Base-by-base conservation (phyloP, 2,888 invertebrate species). In the Romanomermis culicivorax region DNA sequence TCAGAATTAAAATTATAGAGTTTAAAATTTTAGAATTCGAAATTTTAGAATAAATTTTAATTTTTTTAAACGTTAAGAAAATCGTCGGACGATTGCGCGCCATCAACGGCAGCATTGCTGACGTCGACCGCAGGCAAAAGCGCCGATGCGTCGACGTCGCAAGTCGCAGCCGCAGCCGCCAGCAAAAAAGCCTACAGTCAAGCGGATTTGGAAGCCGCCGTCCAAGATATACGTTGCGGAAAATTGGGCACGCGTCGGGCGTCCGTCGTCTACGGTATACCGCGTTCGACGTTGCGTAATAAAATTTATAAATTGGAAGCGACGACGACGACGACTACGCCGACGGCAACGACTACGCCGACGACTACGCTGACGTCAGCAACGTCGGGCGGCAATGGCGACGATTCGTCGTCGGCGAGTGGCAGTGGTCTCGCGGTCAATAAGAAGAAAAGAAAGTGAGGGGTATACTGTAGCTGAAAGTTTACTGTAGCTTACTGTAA, bases 201-300 rank as follows among this genome's bases (percentile, higher is more conserved):
- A 17, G 36, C 87, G 64, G 91, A 93, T 71, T 78, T 95, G 45
- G 83, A 84, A 67, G 82, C 82, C 42, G 93, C 93, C n/a, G 78
- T 95, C 56, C 78, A 83, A 57, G 93, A 91, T 72, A 88, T 93
- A 68, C 83, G 86, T 71, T 82, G 82, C 61, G 89, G 89, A 23
- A 83, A 85, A 67, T 76, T 93, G 62, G 91, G 89, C 60, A 88
- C 89, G 3, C 76, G 91, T 49, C 77, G 91, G 57, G 91, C 93
- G 7, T 85, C 93, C 53, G 85, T 86, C 54, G 82, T 89, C 64
- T 95, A 95, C 73, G 88, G 89, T 64, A 89, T 93, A 69, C 93
- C 93, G 4, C 79, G 93, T 60, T 89, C 93, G 61, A 93, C 91
- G 27, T 78, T 95, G 52, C 79, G 93, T 59, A 95, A 91, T 76